Conservation (phyloP, 2,888 invertebrate species). For the Volucella inanis region DNA sequence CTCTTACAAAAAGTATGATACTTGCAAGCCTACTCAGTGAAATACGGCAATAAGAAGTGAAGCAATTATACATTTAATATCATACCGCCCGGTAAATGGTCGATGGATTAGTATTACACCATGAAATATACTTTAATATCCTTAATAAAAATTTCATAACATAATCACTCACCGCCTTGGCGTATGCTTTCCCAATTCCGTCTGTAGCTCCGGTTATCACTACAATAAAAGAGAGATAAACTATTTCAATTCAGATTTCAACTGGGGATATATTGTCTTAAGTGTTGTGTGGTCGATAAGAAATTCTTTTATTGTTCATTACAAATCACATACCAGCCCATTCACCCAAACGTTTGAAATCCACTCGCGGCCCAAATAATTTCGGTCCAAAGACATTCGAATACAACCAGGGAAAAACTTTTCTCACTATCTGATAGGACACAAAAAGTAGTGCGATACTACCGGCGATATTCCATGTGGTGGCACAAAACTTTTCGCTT, state of each 20-base stretch:
- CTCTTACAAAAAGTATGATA: no score
- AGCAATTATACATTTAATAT: no score
- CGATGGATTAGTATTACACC: no score
- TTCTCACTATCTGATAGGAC: conserved; percentile 81
- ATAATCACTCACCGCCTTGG: conserved; percentile 85
- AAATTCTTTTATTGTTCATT: conserved; percentile 13
- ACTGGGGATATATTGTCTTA: conserved; percentile 33
- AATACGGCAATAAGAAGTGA: no score
- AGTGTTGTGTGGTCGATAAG: conserved; percentile 1
- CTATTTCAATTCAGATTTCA: conserved; percentile 34
- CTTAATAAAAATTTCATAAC: background rate
- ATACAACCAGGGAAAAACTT: conserved; percentile 82
- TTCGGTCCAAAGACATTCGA: conserved; percentile 84
- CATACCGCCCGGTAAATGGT: no score
- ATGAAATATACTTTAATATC: no score
- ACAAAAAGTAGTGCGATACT: conserved; percentile 79
- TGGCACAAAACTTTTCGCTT: conserved; percentile 40
- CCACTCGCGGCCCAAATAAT: conserved; percentile 85
- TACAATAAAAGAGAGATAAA: conserved; percentile 82
- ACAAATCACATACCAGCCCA: conserved; percentile 90
- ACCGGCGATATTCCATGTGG: conserved; percentile 70
- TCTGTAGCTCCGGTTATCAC: conserved; percentile 95
- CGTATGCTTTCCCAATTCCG: conserved; percentile 95
- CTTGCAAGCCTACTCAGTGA: no score
- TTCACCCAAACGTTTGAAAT: conserved; percentile 88